phyloP scores from a whole-genome alignment of 2,888 invertebrate genomes.

The Norana najaformis region DNA sequence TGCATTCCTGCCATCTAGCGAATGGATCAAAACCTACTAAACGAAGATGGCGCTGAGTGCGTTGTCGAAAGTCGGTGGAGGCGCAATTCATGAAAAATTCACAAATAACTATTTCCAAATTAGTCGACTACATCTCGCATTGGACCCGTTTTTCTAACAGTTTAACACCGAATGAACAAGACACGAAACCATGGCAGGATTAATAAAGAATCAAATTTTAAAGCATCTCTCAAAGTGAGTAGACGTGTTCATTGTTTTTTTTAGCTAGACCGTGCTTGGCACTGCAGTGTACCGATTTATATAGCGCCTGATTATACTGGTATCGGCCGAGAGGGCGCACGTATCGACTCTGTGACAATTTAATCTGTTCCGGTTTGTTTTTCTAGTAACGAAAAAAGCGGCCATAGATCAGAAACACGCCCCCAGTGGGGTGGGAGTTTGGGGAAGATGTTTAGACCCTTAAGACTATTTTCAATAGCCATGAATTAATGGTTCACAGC shows the following conservation, averaged over 20 bases:
- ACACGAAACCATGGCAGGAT: constrained; percentile 41
- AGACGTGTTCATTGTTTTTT: background rate
- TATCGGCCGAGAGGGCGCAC: background rate
- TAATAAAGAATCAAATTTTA: constrained; percentile 46
- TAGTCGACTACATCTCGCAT: background rate
- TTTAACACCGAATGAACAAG: background rate
- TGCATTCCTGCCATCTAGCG: background rate
- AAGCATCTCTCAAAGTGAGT: constrained; percentile 47
- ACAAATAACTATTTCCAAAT: background rate
- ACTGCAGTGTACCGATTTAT: background rate
- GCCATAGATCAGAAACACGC: background rate
- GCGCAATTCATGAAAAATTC: background rate
- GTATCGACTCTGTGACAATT: background rate
- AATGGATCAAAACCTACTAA: background rate
- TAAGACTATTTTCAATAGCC: background rate
- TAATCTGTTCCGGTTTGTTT: background rate
- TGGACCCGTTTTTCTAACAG: background rate
- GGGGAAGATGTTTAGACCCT: background rate
- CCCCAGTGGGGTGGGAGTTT: background rate
- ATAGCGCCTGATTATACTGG: background rate
- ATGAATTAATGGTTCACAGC: no score
- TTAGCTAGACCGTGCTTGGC: background rate
- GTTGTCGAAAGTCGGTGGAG: background rate
- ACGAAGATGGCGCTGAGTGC: background rate
- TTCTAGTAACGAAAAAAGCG: background rate